These are phyloP conservation scores for Drosophila meridionalis DNA, from an alignment of 2,888 invertebrate species.

Conservation along the genomic window DNA sequence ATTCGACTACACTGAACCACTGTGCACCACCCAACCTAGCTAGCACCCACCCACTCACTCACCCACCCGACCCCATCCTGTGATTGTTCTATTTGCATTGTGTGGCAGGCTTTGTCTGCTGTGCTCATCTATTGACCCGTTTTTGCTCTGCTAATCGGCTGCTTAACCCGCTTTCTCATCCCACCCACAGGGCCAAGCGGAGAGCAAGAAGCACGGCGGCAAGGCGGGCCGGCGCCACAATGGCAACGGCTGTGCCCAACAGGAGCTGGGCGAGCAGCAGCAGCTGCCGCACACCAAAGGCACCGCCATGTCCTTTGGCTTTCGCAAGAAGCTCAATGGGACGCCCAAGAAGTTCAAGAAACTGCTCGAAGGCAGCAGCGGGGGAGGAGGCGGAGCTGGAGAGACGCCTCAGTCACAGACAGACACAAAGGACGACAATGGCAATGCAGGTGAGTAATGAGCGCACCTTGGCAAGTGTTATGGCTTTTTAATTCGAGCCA, in stretches of 20 bases:
- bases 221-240: slow-evolving; percentile 60
- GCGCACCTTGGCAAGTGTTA: slow-evolving; percentile 31
- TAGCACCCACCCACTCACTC: neutral
- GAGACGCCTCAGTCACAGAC: slow-evolving; percentile 20
- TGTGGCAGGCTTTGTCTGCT: slow-evolving; percentile 30
- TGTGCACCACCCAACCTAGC: slow-evolving; percentile 8
- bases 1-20: slow-evolving; percentile 24
- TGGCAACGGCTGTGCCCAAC: slow-evolving; percentile 40
- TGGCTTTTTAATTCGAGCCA: slow-evolving; percentile 61
- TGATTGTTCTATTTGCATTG: slow-evolving; percentile 39
- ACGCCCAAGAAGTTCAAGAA: slow-evolving; percentile 85
- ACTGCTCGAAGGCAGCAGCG: slow-evolving; percentile 64
- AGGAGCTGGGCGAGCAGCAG: slow-evolving; percentile 48
- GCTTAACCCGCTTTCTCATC: slow-evolving; percentile 18
- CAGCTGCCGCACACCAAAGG: slow-evolving; percentile 86
- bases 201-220: slow-evolving; percentile 83
- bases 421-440: slow-evolving; percentile 83
- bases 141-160: slow-evolving; percentile 25
- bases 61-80: slow-evolving; percentile 1
- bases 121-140: slow-evolving; percentile 60
- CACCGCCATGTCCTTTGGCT: slow-evolving; percentile 93
- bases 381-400: slow-evolving; percentile 26
- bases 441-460: slow-evolving; percentile 82
- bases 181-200: slow-evolving; percentile 83
- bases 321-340: slow-evolving; percentile 88